Evolutionary conservation across 2,113 vertebrate species (phyloP).

Genomic region (Gallinago media): DNA sequence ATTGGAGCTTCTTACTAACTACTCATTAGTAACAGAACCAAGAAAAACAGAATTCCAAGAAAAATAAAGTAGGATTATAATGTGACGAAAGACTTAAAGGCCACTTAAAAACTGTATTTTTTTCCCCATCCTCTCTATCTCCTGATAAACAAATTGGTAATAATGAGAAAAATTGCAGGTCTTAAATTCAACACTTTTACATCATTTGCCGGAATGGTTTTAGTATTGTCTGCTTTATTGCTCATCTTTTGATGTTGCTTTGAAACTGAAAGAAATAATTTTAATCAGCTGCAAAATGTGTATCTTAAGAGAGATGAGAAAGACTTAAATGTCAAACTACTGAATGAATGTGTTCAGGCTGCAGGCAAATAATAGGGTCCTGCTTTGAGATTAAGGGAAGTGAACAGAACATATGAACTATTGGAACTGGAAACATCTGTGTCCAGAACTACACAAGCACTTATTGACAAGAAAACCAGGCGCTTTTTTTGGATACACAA

Average conservation of each 20-base stretch:
- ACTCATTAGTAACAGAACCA: background rate
- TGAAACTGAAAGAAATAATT: background rate
- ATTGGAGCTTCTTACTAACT: background rate
- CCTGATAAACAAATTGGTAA: background rate
- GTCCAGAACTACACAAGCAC: background rate
- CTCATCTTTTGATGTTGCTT: background rate
- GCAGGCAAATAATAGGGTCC: background rate
- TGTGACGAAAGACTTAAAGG: background rate
- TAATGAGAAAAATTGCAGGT: background rate
- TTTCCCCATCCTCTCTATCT: background rate
- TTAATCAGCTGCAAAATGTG: background rate
- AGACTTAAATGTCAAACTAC: background rate
- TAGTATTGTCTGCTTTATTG: background rate
- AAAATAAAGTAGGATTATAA: background rate
- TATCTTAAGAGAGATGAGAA: background rate
- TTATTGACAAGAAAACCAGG: background rate
- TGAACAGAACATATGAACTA: background rate
- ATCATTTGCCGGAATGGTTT: background rate
- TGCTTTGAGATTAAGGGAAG: background rate
- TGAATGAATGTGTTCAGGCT: background rate
- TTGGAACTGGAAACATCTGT: background rate
- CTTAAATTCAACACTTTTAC: background rate
- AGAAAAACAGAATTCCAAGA: background rate
- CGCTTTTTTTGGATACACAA: background rate
- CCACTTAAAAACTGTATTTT: background rate